Conservation (phyloP, 2,113 vertebrate species). For the Cinclus cinclus region DNA sequence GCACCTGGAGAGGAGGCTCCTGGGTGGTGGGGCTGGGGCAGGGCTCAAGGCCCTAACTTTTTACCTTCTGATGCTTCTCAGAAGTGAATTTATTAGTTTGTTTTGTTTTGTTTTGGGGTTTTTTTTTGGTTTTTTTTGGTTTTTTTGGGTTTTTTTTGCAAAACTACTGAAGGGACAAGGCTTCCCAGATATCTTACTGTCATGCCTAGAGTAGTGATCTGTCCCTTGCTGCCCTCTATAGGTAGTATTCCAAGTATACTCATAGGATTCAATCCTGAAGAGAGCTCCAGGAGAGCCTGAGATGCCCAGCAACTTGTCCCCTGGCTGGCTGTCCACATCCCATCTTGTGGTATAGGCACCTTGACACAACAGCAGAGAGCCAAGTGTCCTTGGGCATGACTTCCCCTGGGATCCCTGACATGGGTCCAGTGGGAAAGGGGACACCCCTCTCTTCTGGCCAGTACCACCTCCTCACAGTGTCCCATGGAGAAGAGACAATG, state of each 20-base stretch:
- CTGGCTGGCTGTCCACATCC: background rate
- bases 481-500: rapidly evolving
- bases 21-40: no score
- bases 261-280: background rate
- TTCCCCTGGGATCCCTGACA: background rate
- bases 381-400: background rate
- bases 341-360: background rate
- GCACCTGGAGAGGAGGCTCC: background rate
- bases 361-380: background rate
- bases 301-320: background rate
- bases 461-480: rapidly evolving
- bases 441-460: background rate
- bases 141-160: no score
- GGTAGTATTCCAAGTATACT: background rate
- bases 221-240: background rate
- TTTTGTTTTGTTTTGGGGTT: no score
- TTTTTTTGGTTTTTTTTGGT: no score
- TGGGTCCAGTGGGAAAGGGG: background rate
- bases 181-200: background rate
- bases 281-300: background rate
- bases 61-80: background rate
- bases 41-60: background rate
- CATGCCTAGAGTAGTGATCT: background rate
- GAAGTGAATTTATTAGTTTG: background rate
- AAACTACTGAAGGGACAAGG: background rate